Evolutionary conservation across 2,888 invertebrate species (phyloP).

Genomic region (Diaperis boleti): DNA sequence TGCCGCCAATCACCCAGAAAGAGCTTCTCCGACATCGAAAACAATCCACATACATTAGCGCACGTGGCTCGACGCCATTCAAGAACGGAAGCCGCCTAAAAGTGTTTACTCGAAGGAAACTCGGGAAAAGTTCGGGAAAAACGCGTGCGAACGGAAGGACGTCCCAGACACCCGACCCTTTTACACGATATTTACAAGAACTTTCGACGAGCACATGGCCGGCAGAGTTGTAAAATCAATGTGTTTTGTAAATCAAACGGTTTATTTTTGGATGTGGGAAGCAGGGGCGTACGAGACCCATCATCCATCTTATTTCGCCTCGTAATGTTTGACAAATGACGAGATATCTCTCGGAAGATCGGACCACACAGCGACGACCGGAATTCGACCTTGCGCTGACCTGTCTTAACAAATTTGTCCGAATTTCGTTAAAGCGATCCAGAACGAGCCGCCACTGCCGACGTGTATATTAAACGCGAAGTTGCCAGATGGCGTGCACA

Average conservation of each 20-base stretch:
- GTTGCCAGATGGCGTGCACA: constrained; percentile 33
- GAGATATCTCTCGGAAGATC: too few relatives aligned
- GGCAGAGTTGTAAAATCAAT: constrained; percentile 16
- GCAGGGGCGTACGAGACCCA: too few relatives aligned
- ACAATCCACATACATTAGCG: constrained; percentile 21
- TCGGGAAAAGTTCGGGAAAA: constrained; percentile 4
- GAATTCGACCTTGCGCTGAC: too few relatives aligned
- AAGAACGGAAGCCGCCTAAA: constrained; percentile 18
- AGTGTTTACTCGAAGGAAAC: constrained; percentile 14
- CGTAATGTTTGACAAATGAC: too few relatives aligned
- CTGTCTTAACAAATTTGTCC: too few relatives aligned
- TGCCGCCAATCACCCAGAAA: constrained; percentile 1
- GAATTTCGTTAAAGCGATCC: too few relatives aligned
- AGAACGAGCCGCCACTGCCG: too few relatives aligned
- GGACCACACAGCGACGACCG: too few relatives aligned
- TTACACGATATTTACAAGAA: constrained; percentile 5
- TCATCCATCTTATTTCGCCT: too few relatives aligned
- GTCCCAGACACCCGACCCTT: constrained; percentile 2
- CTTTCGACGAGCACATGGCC: constrained; percentile 21
- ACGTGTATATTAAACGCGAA: constrained; percentile 12
- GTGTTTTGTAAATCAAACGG: constrained; percentile 29
- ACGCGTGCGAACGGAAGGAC: constrained; percentile 6
- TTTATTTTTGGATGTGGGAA: constrained; percentile 29
- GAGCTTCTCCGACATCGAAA: constrained; percentile 10
- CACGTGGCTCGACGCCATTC: neutral